Evolutionary conservation across 1,140 invertebrate genomes (phyloP), one percentile per base, ranked within the genome.

Genomic region (Rhagoletis zephyria): DNA sequence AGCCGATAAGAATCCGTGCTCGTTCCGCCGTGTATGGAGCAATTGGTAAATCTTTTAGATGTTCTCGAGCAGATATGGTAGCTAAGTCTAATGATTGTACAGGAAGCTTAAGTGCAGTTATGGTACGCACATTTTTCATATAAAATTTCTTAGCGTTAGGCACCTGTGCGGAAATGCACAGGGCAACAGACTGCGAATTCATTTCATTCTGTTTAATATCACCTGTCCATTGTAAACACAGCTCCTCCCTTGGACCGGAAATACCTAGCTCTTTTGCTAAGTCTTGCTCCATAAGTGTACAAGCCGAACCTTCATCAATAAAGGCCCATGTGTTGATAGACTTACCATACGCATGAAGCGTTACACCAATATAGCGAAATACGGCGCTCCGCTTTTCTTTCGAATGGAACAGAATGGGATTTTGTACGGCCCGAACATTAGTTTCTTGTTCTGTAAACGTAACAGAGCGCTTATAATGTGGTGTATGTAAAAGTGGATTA

Each of bases 171-270:
- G 30, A 30, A 30, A 30, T 30, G 30, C 30, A 30, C 30, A 30
- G 30, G 30, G 30, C 30, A 30, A 30, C 30, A 30, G 30, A 30
- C 9, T 19, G n/a, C 5, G 12, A 19, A 48, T 86, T 42, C n/a
- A 16, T 19, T 30, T 42, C 85, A n/a, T n/a, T 63, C 40, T 86
- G 19, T 12, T 59, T 86, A 45, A 86, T 64, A 6, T 86, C 85
- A 10, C 85, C 85, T 45, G 85, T 86, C 85, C 85, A 86, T 63
- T 86, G 59, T 16, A 86, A 40, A 63, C 56, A 86, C 10, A 86
- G 61, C 42, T 86, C 85, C 45, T 86, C 85, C 12, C 59, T 45
- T 30, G 85, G 40, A 42, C 85, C 60, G n/a, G 61, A 59, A 9
- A 86, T 9, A 5, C 61, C 59, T 12, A 86, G 30, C 61, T 63